These are phyloP conservation scores for Paratilapia polleni DNA, from an alignment of 2,113 vertebrate species.

Conservation along the genomic window DNA sequence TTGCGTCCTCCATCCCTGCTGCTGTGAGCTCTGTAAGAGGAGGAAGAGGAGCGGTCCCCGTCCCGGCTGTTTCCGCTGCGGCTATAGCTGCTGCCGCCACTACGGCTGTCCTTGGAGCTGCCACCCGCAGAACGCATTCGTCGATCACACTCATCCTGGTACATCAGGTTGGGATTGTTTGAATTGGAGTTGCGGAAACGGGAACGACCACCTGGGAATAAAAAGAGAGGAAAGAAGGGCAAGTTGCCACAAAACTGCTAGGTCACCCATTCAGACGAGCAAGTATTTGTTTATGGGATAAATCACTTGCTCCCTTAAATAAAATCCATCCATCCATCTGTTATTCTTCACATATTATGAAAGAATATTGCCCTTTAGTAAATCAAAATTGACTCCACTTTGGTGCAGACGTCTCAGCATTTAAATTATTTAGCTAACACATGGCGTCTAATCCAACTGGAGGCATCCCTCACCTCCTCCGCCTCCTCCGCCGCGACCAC, in stretches of 20 bases:
- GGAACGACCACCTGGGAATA: conserved; percentile 86
- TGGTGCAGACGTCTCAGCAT: not conserved
- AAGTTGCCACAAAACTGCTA: not conserved
- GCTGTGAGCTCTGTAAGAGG: conserved; percentile 70
- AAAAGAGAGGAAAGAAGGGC: not conserved
- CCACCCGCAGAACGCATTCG: conserved; percentile 85
- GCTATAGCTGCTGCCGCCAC: conserved; percentile 38
- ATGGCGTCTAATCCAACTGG: not conserved
- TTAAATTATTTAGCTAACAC: not conserved
- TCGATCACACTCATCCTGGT: conserved; percentile 92
- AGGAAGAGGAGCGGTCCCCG: conserved; percentile 75
- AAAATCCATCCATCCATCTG: not conserved
- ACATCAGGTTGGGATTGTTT: conserved; percentile 98
- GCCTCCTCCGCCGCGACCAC: conserved; percentile 85
- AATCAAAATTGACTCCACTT: not conserved
- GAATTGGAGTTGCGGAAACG: conserved; percentile 89
- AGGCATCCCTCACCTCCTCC: conserved; percentile 30
- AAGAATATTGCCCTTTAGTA: not conserved
- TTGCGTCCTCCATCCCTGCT: conserved; percentile 83
- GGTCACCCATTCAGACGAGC: not conserved
- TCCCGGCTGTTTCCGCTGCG: conserved; percentile 82
- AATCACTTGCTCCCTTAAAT: not conserved
- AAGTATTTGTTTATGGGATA: not conserved
- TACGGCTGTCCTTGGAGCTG: conserved; percentile 80
- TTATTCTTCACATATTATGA: not conserved